These are phyloP conservation scores for Pachyramphus minor DNA, from an alignment of 2,113 vertebrate species.

Conservation along the genomic window DNA sequence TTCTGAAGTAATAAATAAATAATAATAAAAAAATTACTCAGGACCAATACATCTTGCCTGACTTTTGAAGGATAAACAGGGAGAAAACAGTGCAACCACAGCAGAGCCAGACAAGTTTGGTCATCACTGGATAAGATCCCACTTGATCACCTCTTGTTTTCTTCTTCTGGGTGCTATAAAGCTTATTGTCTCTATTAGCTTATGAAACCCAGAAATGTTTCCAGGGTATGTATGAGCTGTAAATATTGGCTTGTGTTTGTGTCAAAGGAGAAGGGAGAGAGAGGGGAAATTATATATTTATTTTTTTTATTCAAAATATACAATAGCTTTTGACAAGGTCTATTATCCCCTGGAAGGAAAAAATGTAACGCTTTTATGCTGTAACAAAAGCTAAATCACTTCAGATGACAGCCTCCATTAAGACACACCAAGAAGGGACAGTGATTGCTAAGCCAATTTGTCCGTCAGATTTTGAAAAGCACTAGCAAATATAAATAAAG, in stretches of 20 bases:
- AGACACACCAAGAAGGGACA: background rate
- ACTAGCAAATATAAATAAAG: background rate
- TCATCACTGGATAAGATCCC: background rate
- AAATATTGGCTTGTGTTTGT: slow-evolving; percentile 21
- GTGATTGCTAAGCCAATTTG: background rate
- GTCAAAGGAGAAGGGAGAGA: background rate
- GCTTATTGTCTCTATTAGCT: background rate
- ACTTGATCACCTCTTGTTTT: background rate
- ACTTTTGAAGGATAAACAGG: background rate
- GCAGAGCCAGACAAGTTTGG: background rate
- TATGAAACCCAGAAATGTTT: background rate
- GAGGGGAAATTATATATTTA: background rate
- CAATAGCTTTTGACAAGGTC: slow-evolving; percentile 55
- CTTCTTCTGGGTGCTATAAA: background rate
- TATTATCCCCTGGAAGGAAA: slow-evolving; percentile 50
- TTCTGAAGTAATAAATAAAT: background rate
- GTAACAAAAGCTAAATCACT: slow-evolving; percentile 31
- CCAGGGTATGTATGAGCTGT: background rate
- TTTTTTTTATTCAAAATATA: background rate
- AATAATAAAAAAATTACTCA: background rate
- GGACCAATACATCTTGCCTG: background rate
- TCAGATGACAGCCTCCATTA: slow-evolving; percentile 9
- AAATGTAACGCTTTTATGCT: slow-evolving; percentile 5
- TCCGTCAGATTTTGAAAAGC: background rate
- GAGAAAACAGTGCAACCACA: background rate